A percentile compares a stretch with the other conserved stretches of the same genome.
These are phyloP conservation scores for Archivesica marissinica DNA, from an alignment of 1,140 invertebrate genomes.

Conservation along the genomic window DNA sequence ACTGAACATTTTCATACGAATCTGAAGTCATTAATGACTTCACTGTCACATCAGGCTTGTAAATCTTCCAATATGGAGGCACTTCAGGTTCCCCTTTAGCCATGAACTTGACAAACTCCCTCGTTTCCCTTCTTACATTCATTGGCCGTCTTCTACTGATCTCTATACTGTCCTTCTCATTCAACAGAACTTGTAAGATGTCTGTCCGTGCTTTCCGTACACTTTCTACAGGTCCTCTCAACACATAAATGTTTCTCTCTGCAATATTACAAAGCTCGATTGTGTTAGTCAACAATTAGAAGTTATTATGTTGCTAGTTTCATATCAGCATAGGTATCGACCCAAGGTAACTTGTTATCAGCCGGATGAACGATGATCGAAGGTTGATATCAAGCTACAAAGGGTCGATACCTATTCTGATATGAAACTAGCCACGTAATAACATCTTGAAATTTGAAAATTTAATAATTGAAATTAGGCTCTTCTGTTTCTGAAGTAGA, in stretches of 20 bases:
- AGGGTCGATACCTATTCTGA: too few species aligned
- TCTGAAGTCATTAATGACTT: background rate
- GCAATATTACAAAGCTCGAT: too few species aligned
- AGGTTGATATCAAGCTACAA: too few species aligned
- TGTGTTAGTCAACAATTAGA: too few species aligned
- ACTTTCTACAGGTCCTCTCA: slow-evolving; percentile 1
- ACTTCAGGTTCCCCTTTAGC: slow-evolving; percentile 6
- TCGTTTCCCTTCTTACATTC: slow-evolving; percentile 1
- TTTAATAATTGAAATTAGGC: too few species aligned
- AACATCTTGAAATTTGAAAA: too few species aligned
- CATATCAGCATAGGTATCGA: too few species aligned
- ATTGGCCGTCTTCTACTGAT: background rate
- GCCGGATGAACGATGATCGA: too few species aligned
- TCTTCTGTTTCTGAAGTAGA: too few species aligned
- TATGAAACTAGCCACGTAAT: too few species aligned
- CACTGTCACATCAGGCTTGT: background rate
- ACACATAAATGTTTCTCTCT: slow-evolving; percentile 2
- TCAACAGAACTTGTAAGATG: slow-evolving; percentile 6
- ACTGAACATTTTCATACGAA: background rate
- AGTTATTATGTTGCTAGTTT: too few species aligned
- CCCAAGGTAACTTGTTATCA: too few species aligned
- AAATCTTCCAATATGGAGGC: slow-evolving; percentile 42
- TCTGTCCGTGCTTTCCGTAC: background rate
- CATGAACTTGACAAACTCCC: slow-evolving; percentile 6
- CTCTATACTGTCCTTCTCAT: background rate